Evolutionary conservation across 1,140 invertebrate genomes (phyloP).

Genomic region (Drosophila carrolli): DNA sequence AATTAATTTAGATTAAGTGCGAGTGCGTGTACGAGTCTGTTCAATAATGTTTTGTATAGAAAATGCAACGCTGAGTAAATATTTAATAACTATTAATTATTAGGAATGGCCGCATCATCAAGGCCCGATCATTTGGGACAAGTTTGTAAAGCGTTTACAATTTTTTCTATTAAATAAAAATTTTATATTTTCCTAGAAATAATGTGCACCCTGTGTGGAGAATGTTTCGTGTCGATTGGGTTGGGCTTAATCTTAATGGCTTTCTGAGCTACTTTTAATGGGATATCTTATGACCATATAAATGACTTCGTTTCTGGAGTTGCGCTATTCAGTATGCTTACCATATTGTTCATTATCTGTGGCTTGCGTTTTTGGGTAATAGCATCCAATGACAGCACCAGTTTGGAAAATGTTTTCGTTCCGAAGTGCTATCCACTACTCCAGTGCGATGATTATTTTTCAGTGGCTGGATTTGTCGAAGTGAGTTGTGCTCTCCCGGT

Average conservation of each 20-base stretch:
- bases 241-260: slow-evolving; percentile 55
- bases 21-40: slow-evolving; percentile 20
- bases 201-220: background rate
- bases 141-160: slow-evolving; percentile 71
- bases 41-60: slow-evolving; percentile 36
- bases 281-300: slow-evolving; percentile 13
- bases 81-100: slow-evolving; percentile 45
- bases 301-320: slow-evolving; percentile 4
- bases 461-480: slow-evolving; percentile 27
- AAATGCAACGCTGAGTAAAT: slow-evolving; percentile 48
- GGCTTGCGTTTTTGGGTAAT: slow-evolving; percentile 14
- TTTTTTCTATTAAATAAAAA: slow-evolving; percentile 75
- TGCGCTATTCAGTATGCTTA: slow-evolving; percentile 47
- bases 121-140: slow-evolving; percentile 43
- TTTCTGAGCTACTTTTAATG: slow-evolving; percentile 63
- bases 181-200: slow-evolving; percentile 80
- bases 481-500: slow-evolving; percentile 8
- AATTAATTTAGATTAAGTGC: slow-evolving; percentile 55
- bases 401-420: background rate
- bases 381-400: background rate
- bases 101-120: slow-evolving; percentile 20
- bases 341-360: slow-evolving; percentile 28
- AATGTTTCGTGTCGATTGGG: background rate
- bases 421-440: slow-evolving; percentile 9
- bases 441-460: slow-evolving; percentile 34